Conservation (phyloP, 1,140 invertebrate genomes). For the Leguminivora glycinivorella region DNA sequence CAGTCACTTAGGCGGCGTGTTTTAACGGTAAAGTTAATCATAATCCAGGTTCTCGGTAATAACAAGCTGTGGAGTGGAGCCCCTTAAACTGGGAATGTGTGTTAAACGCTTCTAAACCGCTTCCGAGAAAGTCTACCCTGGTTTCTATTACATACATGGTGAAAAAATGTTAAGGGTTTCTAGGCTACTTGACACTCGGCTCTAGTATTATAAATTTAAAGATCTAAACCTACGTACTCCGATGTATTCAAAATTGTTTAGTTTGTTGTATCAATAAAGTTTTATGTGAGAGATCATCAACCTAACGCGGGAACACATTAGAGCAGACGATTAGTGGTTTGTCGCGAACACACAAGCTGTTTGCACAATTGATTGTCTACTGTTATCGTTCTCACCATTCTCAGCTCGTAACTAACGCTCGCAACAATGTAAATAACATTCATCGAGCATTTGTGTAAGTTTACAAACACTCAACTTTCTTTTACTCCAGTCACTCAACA, state of each 20-base stretch:
- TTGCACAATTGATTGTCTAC: conserved; percentile 36
- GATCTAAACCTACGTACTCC: conserved; percentile 22
- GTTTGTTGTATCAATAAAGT: conserved; percentile 11
- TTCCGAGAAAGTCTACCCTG: conserved; percentile 49
- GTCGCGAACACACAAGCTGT: conserved; percentile 37
- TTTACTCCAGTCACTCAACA: conserved; percentile 32
- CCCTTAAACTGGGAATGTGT: conserved; percentile 55
- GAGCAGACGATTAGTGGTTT: conserved; percentile 33
- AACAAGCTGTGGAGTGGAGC: conserved; percentile 39
- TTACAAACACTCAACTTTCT: conserved; percentile 35
- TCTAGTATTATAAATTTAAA: not conserved
- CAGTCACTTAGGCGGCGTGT: conserved; percentile 44
- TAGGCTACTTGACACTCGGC: conserved; percentile 7
- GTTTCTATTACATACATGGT: conserved; percentile 27
- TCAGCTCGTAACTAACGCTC: not conserved
- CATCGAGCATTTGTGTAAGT: conserved; percentile 16
- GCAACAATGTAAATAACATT: conserved; percentile 15
- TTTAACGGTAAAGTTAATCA: conserved; percentile 57
- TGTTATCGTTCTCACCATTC: conserved; percentile 34
- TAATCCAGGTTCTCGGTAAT: conserved; percentile 50
- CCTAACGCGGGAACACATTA: conserved; percentile 19
- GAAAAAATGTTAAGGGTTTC: conserved; percentile 17
- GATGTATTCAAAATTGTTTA: not conserved
- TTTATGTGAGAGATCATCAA: conserved; percentile 15
- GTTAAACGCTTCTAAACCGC: conserved; percentile 48